Evolutionary conservation across 2,113 vertebrate species (phyloP).

Genomic region (Rhinogobius similis): DNA sequence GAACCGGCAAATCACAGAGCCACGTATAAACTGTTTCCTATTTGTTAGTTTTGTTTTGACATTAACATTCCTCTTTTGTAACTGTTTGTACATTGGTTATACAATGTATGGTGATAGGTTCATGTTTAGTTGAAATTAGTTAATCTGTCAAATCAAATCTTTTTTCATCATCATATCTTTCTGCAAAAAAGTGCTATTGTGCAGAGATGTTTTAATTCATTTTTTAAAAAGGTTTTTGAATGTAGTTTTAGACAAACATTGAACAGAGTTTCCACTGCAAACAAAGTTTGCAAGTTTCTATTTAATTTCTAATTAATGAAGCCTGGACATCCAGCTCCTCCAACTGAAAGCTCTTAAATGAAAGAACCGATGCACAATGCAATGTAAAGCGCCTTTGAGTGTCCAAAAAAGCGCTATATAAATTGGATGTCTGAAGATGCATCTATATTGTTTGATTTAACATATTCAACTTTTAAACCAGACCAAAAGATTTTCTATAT

Average conservation of each 20-base stretch:
- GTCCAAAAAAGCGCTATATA: too few species aligned
- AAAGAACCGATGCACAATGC: too few species aligned
- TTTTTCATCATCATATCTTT: not conserved
- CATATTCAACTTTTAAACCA: too few species aligned
- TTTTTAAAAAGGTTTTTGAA: not conserved
- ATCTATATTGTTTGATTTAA: too few species aligned
- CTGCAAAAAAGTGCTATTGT: constrained; percentile 8
- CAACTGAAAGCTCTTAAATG: not conserved
- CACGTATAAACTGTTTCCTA: constrained; percentile 23
- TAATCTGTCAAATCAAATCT: not conserved
- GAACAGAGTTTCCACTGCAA: too few species aligned
- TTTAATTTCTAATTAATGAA: not conserved
- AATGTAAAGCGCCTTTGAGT: too few species aligned
- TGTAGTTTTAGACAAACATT: too few species aligned
- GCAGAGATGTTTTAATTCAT: not conserved
- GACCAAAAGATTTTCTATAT: not conserved
- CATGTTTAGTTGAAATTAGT: not conserved
- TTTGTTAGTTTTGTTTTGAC: not conserved
- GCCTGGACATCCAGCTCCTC: not conserved
- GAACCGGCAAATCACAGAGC: constrained; percentile 47
- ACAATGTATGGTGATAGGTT: not conserved
- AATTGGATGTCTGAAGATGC: too few species aligned
- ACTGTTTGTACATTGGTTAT: not conserved
- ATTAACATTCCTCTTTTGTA: constrained; percentile 33
- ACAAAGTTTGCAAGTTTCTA: too few species aligned